phyloP scores from a whole-genome alignment of 2,888 invertebrate genomes.

The Lochmaea crataegi region DNA sequence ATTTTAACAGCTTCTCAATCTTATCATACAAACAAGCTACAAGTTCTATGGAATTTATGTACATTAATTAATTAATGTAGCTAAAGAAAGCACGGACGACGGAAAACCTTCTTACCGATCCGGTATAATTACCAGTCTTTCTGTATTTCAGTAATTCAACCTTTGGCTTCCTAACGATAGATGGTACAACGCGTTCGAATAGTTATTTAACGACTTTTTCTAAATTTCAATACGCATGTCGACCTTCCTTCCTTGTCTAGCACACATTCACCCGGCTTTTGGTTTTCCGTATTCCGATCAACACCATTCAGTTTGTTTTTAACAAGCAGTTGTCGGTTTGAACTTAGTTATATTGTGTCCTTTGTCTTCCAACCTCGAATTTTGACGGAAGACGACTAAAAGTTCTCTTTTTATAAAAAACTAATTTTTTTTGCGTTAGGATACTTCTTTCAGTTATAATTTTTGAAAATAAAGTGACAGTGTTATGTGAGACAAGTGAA shows the following conservation, averaged over 20 bases:
- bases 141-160: not conserved
- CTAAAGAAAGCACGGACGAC: too few species aligned
- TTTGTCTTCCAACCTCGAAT: constrained; percentile 55
- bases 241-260: constrained; percentile 33
- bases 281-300: constrained; percentile 30
- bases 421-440: constrained; percentile 19
- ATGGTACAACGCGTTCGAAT: not conserved
- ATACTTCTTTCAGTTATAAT: constrained; percentile 48
- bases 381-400: constrained; percentile 47
- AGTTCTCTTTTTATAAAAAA: constrained; percentile 36
- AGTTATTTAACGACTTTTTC: constrained; percentile 8
- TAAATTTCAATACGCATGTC: constrained; percentile 38
- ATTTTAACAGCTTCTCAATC: too few species aligned
- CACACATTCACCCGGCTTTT: constrained; percentile 34
- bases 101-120: not conserved
- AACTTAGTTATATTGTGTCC: constrained; percentile 53
- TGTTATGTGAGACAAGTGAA: constrained; percentile 48
- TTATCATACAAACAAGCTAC: too few species aligned
- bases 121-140: not conserved
- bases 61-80: too few species aligned
- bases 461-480: constrained; percentile 42
- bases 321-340: constrained; percentile 55
- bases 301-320: constrained; percentile 58
- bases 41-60: too few species aligned
- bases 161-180: not conserved